phyloP scores from a whole-genome alignment of 2,888 invertebrate species.

The Spisula solida region DNA sequence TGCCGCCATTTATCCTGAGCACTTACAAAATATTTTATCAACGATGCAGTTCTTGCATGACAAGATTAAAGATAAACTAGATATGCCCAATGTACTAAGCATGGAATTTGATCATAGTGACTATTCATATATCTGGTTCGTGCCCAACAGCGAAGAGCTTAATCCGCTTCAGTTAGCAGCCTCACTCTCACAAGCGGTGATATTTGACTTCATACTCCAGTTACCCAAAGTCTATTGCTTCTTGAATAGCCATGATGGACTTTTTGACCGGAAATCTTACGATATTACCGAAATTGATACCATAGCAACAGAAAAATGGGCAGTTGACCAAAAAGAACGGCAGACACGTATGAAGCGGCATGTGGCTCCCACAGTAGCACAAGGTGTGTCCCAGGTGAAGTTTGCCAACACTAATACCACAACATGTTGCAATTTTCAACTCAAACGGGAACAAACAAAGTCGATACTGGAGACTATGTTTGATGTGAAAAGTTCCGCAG shows the following conservation, averaged over 20 bases:
- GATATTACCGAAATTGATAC: constrained; percentile 82
- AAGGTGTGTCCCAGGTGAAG: constrained; percentile 67
- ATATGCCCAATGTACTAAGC: constrained; percentile 26
- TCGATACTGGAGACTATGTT: constrained; percentile 79
- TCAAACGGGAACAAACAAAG: constrained; percentile 58
- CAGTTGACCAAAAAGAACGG: constrained; percentile 45
- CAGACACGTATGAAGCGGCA: constrained; percentile 55
- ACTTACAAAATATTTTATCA: constrained; percentile 51
- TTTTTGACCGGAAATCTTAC: constrained; percentile 78
- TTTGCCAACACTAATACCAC: constrained; percentile 49
- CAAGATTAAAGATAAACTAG: constrained; percentile 56
- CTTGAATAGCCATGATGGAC: constrained; percentile 78
- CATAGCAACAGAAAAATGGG: constrained; percentile 69
- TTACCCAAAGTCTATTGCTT: constrained; percentile 76
- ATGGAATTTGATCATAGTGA: constrained; percentile 69
- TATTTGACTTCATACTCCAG: constrained; percentile 77
- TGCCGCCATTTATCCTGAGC: constrained; percentile 76
- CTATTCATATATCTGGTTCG: constrained; percentile 75
- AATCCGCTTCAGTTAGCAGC: constrained; percentile 78
- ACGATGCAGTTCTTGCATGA: constrained; percentile 66
- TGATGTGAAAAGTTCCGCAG: constrained; percentile 70
- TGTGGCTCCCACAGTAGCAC: constrained; percentile 61
- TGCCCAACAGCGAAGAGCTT: constrained; percentile 72
- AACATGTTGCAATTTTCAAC: constrained; percentile 44
- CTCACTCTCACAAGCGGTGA: constrained; percentile 67